Evolutionary conservation across 2,888 invertebrate species (phyloP).

Genomic region (Drepanosiphum platanoidis): DNA sequence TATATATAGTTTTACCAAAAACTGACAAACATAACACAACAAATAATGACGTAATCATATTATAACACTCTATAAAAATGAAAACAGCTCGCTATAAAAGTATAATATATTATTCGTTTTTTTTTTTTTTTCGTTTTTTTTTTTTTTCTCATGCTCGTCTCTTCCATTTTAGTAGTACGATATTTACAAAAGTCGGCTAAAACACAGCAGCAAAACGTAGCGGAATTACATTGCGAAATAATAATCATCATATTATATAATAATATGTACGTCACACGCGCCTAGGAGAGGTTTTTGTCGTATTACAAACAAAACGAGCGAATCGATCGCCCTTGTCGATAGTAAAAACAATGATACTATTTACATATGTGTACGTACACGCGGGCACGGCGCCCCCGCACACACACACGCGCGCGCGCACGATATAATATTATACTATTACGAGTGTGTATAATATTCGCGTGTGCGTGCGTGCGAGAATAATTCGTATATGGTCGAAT

Average conservation of each 20-base stretch:
- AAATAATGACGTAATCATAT: conserved; percentile 35
- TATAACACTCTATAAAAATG: conserved; percentile 59
- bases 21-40: conserved; percentile 56
- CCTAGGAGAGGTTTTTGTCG: neutral
- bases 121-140: too few relatives aligned
- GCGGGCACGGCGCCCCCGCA: neutral
- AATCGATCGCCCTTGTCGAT: conserved; percentile 30
- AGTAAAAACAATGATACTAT: neutral
- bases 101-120: conserved; percentile 25
- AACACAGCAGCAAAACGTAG: conserved; percentile 30
- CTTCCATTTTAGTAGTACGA: too few relatives aligned
- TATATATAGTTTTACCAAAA: conserved; percentile 30
- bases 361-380: neutral
- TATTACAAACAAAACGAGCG: conserved; percentile 38
- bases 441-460: neutral
- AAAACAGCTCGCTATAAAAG: conserved; percentile 59
- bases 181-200: conserved; percentile 57
- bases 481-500: neutral
- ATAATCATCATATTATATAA: conserved; percentile 15
- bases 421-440: neutral
- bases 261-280: conserved; percentile 25
- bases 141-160: too few relatives aligned
- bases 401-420: neutral
- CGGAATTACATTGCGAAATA: conserved; percentile 27
- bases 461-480: neutral